Percentiles rank a stretch among this genome's conserved stretches.
These are phyloP conservation scores for Chydorus sphaericus DNA, from an alignment of 2,888 invertebrate species.

Conservation along the genomic window DNA sequence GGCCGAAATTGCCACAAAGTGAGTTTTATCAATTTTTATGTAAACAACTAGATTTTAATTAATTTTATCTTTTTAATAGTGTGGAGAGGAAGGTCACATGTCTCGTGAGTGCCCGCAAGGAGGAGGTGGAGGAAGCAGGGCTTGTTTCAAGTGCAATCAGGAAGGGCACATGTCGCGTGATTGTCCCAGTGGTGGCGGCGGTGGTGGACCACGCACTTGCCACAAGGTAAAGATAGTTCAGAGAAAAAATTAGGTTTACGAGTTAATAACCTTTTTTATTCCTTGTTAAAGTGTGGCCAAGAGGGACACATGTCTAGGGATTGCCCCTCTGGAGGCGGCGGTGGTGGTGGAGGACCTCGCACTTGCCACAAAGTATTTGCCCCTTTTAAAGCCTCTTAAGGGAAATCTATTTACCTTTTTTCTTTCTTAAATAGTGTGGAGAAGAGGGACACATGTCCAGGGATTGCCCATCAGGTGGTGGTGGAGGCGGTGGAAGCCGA, in stretches of 20 bases:
- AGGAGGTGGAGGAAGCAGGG: constrained; percentile 4
- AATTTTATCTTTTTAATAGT: constrained; percentile 9
- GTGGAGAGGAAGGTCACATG: constrained; percentile 19
- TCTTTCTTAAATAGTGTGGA: background rate
- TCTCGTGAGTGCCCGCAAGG: background rate
- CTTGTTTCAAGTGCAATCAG: constrained; percentile 15
- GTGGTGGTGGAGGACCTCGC: constrained; percentile 18
- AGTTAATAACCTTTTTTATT: background rate
- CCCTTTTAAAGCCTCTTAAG: constrained; percentile 1
- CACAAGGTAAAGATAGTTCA: background rate
- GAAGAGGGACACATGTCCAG: constrained; percentile 18
- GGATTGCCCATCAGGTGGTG: constrained; percentile 23
- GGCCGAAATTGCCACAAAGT: constrained; percentile 12
- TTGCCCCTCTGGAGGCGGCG: constrained; percentile 23
- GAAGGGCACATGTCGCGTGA: constrained; percentile 19
- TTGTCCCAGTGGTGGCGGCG: constrained; percentile 18
- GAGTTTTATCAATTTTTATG: too few species aligned
- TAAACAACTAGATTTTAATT: background rate
- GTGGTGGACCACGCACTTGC: constrained; percentile 13
- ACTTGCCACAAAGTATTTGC: constrained; percentile 16
- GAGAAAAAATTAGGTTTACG: background rate
- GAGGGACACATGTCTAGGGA: constrained; percentile 19
- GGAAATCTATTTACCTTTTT: background rate
- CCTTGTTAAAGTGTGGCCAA: constrained; percentile 15
- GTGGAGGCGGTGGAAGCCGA: constrained; percentile 18